Percentiles rank a stretch among this genome's conserved stretches.
Conservation (phyloP, 2,797 vertebrate genomes). For the Sebastes umbrosus region DNA sequence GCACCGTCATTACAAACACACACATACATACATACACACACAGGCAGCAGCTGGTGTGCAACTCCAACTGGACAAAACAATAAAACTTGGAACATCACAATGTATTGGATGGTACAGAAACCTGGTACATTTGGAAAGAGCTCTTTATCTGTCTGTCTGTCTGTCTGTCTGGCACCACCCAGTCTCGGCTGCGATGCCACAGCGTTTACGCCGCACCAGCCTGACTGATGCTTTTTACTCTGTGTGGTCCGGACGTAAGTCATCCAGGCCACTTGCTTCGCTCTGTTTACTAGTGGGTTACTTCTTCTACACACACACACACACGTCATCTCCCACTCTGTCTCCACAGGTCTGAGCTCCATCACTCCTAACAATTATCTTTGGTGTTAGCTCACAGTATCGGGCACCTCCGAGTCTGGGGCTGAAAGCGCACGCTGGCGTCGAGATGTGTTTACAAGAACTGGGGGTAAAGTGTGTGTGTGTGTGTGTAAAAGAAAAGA, state of each 20-base stretch:
- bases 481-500: conserved; percentile 8
- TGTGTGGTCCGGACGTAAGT: conserved; percentile 82
- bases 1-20: conserved; percentile 37
- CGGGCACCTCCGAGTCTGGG: conserved; percentile 68
- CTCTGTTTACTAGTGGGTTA: conserved; percentile 73
- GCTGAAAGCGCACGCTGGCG: conserved; percentile 50
- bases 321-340: conserved; percentile 40
- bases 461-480: conserved; percentile 26
- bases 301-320: conserved; percentile 13
- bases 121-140: conserved; percentile 49
- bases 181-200: conserved; percentile 45
- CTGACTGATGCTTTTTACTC: conserved; percentile 67
- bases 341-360: conserved; percentile 65
- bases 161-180: conserved; percentile 48
- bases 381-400: conserved; percentile 68
- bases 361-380: conserved; percentile 78
- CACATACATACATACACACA: not conserved
- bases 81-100: conserved; percentile 56
- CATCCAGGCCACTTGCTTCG: conserved; percentile 66
- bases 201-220: conserved; percentile 53
- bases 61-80: conserved; percentile 67
- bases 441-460: conserved; percentile 66
- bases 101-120: conserved; percentile 54
- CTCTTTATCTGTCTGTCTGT: not conserved
- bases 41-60: conserved; percentile 56